Evolutionary conservation across 1,140 invertebrate species (phyloP).

Genomic region (Batillaria attramentaria): DNA sequence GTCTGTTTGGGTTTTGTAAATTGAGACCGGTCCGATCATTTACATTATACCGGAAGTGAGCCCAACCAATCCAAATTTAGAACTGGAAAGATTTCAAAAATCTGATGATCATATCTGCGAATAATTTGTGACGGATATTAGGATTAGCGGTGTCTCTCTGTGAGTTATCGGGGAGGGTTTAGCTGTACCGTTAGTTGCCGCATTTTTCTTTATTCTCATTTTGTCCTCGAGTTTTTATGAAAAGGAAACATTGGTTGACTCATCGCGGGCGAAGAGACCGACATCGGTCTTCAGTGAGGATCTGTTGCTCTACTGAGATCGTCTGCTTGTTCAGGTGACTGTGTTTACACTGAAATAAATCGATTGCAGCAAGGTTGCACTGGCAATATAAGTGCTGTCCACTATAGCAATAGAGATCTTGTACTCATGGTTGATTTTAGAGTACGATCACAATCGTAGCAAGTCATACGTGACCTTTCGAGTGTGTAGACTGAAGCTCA

Average conservation of each 20-base stretch:
- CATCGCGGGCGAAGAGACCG: neutral
- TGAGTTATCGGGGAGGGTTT: neutral
- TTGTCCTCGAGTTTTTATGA: neutral
- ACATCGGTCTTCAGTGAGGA: neutral
- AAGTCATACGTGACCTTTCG: no score
- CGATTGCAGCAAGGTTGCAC: no score
- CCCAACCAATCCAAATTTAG: conserved; percentile 33
- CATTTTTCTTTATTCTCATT: neutral
- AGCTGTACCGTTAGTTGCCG: neutral
- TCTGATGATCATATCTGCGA: conserved; percentile 31
- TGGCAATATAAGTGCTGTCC: no score
- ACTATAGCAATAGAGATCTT: no score
- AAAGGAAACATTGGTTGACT: neutral
- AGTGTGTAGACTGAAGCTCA: no score
- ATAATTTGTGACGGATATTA: conserved; percentile 23
- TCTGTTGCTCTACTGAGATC: neutral
- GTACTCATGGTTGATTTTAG: no score
- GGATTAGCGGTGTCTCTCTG: neutral
- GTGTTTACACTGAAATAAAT: no score
- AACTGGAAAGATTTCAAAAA: conserved; percentile 35
- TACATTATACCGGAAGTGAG: conserved; percentile 23
- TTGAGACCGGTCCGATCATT: no score
- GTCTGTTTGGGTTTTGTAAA: neutral
- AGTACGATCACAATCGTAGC: no score
- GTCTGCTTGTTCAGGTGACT: no score